Base-by-base conservation (phyloP, 2,797 vertebrate species). In the Luscinia luscinia region DNA sequence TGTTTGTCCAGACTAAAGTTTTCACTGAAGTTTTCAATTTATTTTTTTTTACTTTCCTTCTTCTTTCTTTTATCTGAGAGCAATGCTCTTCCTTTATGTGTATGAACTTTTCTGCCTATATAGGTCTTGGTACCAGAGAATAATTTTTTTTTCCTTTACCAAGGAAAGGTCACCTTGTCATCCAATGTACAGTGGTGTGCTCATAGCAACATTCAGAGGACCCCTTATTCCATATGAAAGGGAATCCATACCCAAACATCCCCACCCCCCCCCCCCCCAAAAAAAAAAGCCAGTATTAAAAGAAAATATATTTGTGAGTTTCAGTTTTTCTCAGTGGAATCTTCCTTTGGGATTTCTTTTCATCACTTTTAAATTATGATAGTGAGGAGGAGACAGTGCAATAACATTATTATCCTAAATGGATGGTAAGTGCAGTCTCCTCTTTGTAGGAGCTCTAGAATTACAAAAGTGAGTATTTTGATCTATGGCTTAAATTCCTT, bases 1-100 rank as follows among this genome's bases (percentile, higher is more conserved):
- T 96, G 77, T 92, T 97, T 87, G 52, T 88, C 55, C 48, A 84
- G 48, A 86, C 59, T 73, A 9, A 89, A 94, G 68, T 94, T 94
- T 94, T 83, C 61, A 45, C 36, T 84, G 40, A 93, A 88, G n/a
- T 86, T 63, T 92, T 90, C n/a, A 20, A 12, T 48, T 95, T 96
- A 61, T 74, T 87, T 15, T 85, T 85, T 67, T 63, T 86, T 76
- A 17, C 14, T 94, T 90, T 59, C 48, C 18, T 69, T n/a, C 8
- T 57, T 58, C 43, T 78, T 84, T 79, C 62, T 61, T 58, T 84
- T 86, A 38, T 70, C 40, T 27, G 62, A 48, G 22, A 90, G 52
- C 69, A 58, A 61, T 32, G 15, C 45, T 58, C 49, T 80, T 83
- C 26, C 15, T 88, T 43, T 78, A 6, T 2, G 0, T 46, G 11